Base-by-base conservation (phyloP, 2,113 vertebrate species). In the Bujurquina vittata region DNA sequence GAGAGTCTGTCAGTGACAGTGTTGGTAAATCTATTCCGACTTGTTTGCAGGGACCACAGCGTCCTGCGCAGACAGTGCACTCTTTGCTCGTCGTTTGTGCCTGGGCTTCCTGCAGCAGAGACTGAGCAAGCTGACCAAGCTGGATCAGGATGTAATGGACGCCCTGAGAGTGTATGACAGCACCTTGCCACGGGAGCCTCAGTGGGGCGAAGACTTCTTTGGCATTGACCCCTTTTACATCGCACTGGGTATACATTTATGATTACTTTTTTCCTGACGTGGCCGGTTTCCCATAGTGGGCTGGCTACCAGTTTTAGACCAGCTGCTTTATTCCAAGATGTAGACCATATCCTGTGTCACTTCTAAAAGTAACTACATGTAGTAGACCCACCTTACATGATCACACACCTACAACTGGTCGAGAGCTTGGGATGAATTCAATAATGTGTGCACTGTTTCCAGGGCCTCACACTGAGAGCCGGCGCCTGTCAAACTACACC, bases 181-280 rank as follows among this genome's bases (percentile, higher is more conserved):
- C 90, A 89, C 87, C 58, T 92, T 95, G 60, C 81, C 90, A 12
- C 94, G 94, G 58, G 95, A 98, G 82, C 96, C 98, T 7, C 91
- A 95, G 79, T 97, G 96, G 94, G 95, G 95, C 7, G 96, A 97
- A 40, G 94, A 95, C 80, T 96, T 95, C 55, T 97, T 98, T 59
- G 98, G 98, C 90, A 97, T 99, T 55, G 94, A 97, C 57, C 98
- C 98, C 1, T 99, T 99, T 95, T 99, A 97, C 93, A 97, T 99
- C 77, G 89, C 96, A 43, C 95, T 94, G 93, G 98, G 98, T 97
- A 95, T 20, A 67, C 3, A 58, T 11, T 20, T 7, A 3, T 31
- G 2, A 76, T 31, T 43, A 5, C 5, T 58, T 17, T 7, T 9
- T 14, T 56, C 7, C 46, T 49, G 5, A 15, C 46, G 6, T 49